Evolutionary conservation across 1,140 invertebrate species (phyloP), one percentile per base, ranked within the genome.

Genomic region (Aphelenchoides avenae): DNA sequence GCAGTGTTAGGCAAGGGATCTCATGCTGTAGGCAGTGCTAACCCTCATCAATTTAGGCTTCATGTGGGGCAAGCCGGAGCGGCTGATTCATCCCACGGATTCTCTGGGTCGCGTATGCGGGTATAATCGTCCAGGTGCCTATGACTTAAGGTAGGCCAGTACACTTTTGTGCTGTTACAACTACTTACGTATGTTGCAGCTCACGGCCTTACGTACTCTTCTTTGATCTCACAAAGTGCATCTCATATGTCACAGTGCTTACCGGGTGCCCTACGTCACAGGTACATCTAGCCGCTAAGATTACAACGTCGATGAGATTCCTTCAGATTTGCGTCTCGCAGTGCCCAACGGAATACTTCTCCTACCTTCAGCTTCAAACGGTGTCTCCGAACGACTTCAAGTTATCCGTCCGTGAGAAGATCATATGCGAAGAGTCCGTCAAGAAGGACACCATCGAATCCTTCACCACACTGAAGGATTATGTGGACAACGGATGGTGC

Each of bases 261-360:
- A 83, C 81, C 9, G 87, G 88, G 3, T 95, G 91, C 75, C 81
- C 83, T 1, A 93, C 90, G 1, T 84, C 85, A 9, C 89, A 93
- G 82, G 87, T 87, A 36, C 15, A n/a, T n/a, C n/a, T n/a, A n/a
- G n/a, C n/a, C n/a, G n/a, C n/a, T n/a, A n/a, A n/a, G n/a, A n/a
- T n/a, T n/a, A n/a, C n/a, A n/a, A n/a, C n/a, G n/a, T n/a, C n/a
- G n/a, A n/a, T n/a, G n/a, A n/a, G n/a, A n/a, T n/a, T 63, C 63
- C 36, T 61, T 15, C 65, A 87, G 86, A 84, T 90, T 2, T 92
- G 89, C 78, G 85, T 89, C 0, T 71, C 82, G 44, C 67, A 83
- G 60, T 93, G 89, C 80, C 89, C 89, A 0, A 77, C 69, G 0
- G 66, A 81, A 57, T 84, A 79, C 44, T 81, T 70, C 61, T 72